Evolutionary conservation across 2,888 invertebrate genomes (phyloP), one percentile per base, ranked within the genome.

Genomic region (Odontothrips loti): DNA sequence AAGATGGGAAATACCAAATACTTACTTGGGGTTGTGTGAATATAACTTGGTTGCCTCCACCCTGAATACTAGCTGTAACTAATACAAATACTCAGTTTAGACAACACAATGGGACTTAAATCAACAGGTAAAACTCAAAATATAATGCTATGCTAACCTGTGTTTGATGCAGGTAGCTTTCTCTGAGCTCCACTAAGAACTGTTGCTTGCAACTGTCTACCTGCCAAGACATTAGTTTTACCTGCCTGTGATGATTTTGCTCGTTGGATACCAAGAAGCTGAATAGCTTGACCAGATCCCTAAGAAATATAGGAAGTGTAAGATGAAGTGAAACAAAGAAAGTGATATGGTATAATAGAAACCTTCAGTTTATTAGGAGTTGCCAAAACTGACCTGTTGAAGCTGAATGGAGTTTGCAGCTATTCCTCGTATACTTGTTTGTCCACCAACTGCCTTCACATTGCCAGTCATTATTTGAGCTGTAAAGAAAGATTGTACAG

Each of bases 11-110:
- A 17, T 68, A 23, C 23, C 23, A 23, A n/a, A 68, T 3, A 75
- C 68, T 75, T 10, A 75, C 68, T 75, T 75, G 68, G n/a, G 68
- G 68, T 75, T 75, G 68, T 23, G 68, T 75, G 9, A 75, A 75
- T 27, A 75, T 75, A 12, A 75, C 68, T 75, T 75, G 68, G 27
- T 27, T 75, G 23, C 68, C 34, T 43, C 34, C 68, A 1, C 68
- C 68, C 12, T 23, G 68, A 75, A 75, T 75, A 27, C 68, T 75
- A 27, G 68, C 68, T 75, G 68, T 75, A 8, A 75, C 68, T 75
- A 27, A 75, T 12, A 23, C 9, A 27, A 27, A 27, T 1, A 43
- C 34, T 43, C 34, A 4, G 34, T 43, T 43, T 43, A 43, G 34
- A 43, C 34, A 43, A 43, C 34, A 43, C 6, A n/a, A n/a, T n/a